A percentile compares a stretch with the other conserved stretches of the same genome.
These are phyloP conservation scores for Leptoclinus maculatus DNA, from an alignment of 2,797 vertebrate species.

Conservation along the genomic window DNA sequence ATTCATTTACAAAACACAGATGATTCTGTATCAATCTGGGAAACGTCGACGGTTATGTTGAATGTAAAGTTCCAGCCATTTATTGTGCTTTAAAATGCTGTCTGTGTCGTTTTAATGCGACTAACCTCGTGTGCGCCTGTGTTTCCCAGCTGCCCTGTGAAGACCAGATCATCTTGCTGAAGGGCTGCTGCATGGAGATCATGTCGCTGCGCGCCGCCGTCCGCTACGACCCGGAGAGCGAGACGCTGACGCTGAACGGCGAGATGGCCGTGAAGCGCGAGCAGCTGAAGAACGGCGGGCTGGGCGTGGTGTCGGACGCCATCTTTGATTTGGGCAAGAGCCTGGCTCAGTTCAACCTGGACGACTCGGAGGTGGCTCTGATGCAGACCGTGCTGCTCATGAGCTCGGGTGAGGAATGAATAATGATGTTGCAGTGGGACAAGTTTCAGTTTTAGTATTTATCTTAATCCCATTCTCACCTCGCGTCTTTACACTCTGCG, in stretches of 20 bases:
- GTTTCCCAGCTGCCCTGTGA: conserved; percentile 90
- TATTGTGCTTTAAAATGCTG: too few species aligned
- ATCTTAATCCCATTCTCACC: not conserved
- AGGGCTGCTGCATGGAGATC: conserved; percentile 98
- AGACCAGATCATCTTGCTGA: conserved; percentile 96
- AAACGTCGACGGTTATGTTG: too few species aligned
- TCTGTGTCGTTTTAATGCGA: not conserved
- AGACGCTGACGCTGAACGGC: conserved; percentile 93
- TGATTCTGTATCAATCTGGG: not conserved
- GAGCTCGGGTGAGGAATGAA: conserved; percentile 88
- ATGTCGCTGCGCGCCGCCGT: conserved; percentile 95
- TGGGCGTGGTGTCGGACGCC: conserved; percentile 94
- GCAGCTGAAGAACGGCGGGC: conserved; percentile 94
- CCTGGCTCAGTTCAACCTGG: conserved; percentile 93
- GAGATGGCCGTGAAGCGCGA: conserved; percentile 95
- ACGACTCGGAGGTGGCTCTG: conserved; percentile 95
- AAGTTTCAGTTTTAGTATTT: not conserved
- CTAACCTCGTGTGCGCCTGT: not conserved
- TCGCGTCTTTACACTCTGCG: not conserved
- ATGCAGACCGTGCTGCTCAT: conserved; percentile 95
- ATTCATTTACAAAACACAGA: not conserved
- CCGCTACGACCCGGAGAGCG: conserved; percentile 93
- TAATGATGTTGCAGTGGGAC: not conserved
- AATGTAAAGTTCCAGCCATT: too few species aligned
- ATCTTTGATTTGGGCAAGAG: conserved; percentile 97